These are phyloP conservation scores for Arctia plantaginis DNA, from an alignment of 2,888 invertebrate species.

Conservation along the genomic window DNA sequence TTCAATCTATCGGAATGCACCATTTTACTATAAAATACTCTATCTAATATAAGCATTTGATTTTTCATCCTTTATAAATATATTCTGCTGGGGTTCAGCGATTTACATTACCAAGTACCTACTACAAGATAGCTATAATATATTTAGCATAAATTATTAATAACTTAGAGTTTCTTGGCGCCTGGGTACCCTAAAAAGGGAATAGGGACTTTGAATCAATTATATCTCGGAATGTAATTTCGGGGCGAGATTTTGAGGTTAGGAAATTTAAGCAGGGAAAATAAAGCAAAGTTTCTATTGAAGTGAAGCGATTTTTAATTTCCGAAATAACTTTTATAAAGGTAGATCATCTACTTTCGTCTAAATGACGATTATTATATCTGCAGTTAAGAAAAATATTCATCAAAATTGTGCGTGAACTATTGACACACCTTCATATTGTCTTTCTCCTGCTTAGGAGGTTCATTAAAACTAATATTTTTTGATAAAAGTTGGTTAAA, in stretches of 20 bases:
- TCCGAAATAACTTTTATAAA: not conserved
- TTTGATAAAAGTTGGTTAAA: too few species aligned
- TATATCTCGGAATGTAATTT: conserved; percentile 21
- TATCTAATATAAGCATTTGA: conserved; percentile 23
- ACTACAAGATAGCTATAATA: conserved; percentile 37
- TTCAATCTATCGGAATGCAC: conserved; percentile 14
- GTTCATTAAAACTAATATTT: too few species aligned
- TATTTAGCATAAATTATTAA: conserved; percentile 50
- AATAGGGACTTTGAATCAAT: conserved; percentile 20
- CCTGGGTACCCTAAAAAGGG: conserved; percentile 17
- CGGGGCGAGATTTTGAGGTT: conserved; percentile 8
- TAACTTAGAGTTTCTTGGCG: conserved; percentile 25
- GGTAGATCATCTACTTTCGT: not conserved
- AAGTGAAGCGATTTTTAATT: conserved; percentile 1
- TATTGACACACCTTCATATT: not conserved
- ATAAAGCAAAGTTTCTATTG: not conserved
- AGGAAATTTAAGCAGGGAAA: not conserved
- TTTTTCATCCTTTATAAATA: conserved; percentile 34
- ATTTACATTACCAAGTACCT: conserved; percentile 43
- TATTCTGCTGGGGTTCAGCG: conserved; percentile 11
- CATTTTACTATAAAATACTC: conserved; percentile 21
- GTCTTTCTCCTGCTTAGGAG: not conserved
- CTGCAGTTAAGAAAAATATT: not conserved
- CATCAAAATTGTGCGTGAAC: not conserved
- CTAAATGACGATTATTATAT: not conserved